A percentile compares a stretch with the other conserved stretches of the same genome.
Evolutionary conservation across 2,797 vertebrate genomes (phyloP).

Genomic region (Micropoecilia bifurca): DNA sequence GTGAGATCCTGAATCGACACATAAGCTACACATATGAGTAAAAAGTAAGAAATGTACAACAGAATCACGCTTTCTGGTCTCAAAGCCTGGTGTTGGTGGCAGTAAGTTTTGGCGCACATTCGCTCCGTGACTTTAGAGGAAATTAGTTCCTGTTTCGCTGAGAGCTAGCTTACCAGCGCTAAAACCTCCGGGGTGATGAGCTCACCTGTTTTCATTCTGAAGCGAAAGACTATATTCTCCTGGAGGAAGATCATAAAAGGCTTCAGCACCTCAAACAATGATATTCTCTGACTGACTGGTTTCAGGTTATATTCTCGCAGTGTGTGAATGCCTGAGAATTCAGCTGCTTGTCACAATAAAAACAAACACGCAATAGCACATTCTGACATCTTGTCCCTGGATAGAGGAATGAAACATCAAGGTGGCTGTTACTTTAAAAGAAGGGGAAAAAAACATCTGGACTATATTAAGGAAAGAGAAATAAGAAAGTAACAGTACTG

Average conservation of each 20-base stretch:
- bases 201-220: background rate
- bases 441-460: background rate
- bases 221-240: background rate
- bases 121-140: background rate
- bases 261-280: background rate
- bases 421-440: background rate
- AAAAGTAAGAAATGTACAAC: background rate
- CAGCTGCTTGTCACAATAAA: slow-evolving; percentile 1
- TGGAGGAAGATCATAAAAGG: background rate
- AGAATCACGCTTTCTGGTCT: background rate
- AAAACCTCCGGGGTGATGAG: background rate
- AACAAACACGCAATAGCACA: background rate
- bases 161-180: background rate
- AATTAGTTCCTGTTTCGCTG: background rate
- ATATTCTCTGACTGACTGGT: background rate
- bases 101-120: background rate
- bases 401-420: background rate
- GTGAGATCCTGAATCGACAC: background rate
- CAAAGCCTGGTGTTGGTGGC: background rate
- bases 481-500: background rate
- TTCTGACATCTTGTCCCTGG: background rate
- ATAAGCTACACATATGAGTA: background rate
- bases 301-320: background rate
- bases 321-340: background rate
- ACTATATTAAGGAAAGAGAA: background rate